Conservation (phyloP, 2,888 invertebrate genomes). For the Macaria notata region DNA sequence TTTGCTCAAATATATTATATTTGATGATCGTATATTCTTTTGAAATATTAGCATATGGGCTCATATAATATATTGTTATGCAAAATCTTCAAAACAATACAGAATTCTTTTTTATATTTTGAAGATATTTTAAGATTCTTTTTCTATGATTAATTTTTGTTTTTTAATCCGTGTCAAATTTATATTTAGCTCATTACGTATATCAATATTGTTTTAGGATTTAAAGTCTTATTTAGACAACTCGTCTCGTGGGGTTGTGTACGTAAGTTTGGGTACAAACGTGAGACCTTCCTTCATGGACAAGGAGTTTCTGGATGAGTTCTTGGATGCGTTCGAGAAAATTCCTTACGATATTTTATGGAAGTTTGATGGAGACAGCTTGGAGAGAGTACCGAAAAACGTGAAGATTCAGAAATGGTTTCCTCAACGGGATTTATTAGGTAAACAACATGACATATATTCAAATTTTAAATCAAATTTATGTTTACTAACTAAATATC, state of each 20-base stretch:
- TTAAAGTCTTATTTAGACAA: conserved; percentile 37
- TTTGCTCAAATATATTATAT: neutral
- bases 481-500: too few relatives aligned
- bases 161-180: neutral
- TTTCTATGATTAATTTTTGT: too few relatives aligned
- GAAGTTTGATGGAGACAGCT: conserved; percentile 38
- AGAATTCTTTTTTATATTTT: too few relatives aligned
- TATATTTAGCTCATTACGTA: neutral
- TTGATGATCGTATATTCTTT: too few relatives aligned
- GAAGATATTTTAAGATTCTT: too few relatives aligned
- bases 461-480: too few relatives aligned
- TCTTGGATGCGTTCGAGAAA: conserved; percentile 37
- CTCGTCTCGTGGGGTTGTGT: conserved; percentile 39
- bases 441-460: conserved; percentile 12
- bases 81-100: too few relatives aligned
- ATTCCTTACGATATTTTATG: conserved; percentile 42
- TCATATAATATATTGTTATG: too few relatives aligned
- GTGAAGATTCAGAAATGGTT: conserved; percentile 43
- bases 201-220: conserved; percentile 36
- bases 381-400: conserved; percentile 34
- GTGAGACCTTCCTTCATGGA: conserved; percentile 36
- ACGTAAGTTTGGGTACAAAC: conserved; percentile 45
- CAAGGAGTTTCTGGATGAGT: conserved; percentile 32
- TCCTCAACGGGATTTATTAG: conserved; percentile 40
- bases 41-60: too few relatives aligned